Conservation (phyloP, 2,113 vertebrate genomes). For the Colossoma macropomum region DNA sequence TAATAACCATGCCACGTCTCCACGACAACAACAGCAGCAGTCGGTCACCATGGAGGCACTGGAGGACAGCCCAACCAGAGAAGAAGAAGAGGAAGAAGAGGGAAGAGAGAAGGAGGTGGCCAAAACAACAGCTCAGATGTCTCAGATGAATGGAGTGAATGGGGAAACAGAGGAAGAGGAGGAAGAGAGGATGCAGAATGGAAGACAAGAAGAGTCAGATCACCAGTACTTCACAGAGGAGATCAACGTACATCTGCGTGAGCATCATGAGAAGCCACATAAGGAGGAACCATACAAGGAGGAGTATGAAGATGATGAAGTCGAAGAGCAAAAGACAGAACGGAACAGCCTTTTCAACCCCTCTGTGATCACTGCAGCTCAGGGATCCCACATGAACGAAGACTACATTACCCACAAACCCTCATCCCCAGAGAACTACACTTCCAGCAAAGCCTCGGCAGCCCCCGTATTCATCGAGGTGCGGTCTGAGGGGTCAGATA, state of each 20-base stretch:
- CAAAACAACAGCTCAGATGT: constrained; percentile 29
- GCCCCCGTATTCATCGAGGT: constrained; percentile 86
- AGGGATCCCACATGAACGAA: constrained; percentile 68
- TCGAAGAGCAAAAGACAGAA: constrained; percentile 50
- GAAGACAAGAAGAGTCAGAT: constrained; percentile 55
- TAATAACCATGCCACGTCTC: constrained; percentile 63
- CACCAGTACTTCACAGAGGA: constrained; percentile 58
- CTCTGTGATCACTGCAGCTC: constrained; percentile 70
- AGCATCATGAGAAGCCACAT: constrained; percentile 54
- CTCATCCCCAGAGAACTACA: constrained; percentile 55
- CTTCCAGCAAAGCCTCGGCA: constrained; percentile 75
- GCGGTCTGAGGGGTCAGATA: constrained; percentile 85
- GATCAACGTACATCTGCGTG: constrained; percentile 48
- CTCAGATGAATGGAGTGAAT: constrained; percentile 61
- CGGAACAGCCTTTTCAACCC: not conserved
- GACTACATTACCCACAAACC: constrained; percentile 64
- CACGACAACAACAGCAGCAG: constrained; percentile 44
- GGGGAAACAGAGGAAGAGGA: constrained; percentile 67
- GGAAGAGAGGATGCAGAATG: constrained; percentile 66
- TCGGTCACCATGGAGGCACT: constrained; percentile 63
- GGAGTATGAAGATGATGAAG: constrained; percentile 67
- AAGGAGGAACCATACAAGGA: constrained; percentile 69
- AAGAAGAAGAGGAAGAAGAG: constrained; percentile 67
- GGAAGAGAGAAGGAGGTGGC: constrained; percentile 44
- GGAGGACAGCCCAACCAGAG: constrained; percentile 49